phyloP scores from a whole-genome alignment of 2,888 invertebrate species.

The Tinea trinotella region DNA sequence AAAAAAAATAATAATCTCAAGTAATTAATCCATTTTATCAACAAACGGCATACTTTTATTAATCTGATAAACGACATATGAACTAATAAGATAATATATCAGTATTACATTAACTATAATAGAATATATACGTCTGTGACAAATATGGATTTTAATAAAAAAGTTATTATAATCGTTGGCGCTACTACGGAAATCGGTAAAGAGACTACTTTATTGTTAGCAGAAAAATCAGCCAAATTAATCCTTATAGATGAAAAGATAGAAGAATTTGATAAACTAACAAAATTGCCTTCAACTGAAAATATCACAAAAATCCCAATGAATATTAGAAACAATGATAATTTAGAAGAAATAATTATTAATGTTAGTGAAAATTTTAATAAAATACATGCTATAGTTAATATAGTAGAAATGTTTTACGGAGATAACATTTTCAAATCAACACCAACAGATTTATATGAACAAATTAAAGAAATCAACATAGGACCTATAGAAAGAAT shows the following conservation, averaged over 20 bases:
- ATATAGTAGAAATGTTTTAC: conserved; percentile 3
- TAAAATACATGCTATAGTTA: not conserved
- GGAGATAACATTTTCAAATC: not conserved
- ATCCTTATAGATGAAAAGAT: not conserved
- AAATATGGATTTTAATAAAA: not conserved
- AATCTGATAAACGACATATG: not conserved
- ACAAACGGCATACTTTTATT: not conserved
- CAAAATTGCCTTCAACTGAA: not conserved
- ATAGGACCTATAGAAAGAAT: not conserved
- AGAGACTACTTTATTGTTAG: not conserved
- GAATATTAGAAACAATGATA: not conserved
- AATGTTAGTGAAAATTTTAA: not conserved
- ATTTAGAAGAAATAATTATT: not conserved
- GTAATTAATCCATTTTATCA: conserved; percentile 9
- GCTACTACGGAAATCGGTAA: not conserved
- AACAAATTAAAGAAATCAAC: not conserved
- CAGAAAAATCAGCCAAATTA: not conserved
- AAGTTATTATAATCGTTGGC: not conserved
- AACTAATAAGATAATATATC: not conserved
- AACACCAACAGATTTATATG: not conserved
- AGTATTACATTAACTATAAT: not conserved
- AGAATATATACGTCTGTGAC: not conserved
- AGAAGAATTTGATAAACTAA: not conserved
- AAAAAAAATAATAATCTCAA: not conserved
- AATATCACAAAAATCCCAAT: not conserved